phyloP scores from a whole-genome alignment of 2,888 invertebrate species.

The Ariolimax columbianus region DNA sequence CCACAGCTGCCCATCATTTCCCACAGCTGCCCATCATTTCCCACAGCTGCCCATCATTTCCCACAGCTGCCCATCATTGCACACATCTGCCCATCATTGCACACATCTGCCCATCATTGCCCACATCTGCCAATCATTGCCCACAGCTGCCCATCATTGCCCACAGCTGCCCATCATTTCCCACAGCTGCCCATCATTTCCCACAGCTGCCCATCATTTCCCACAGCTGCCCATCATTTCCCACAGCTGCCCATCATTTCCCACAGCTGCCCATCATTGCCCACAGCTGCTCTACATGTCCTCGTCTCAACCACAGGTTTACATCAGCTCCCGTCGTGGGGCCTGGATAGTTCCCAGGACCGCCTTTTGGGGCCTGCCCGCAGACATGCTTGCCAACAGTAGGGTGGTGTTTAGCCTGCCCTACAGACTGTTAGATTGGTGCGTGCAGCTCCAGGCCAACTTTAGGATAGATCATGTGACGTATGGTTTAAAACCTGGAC shows the following conservation, averaged over 20 bases:
- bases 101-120: too few species aligned
- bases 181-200: too few species aligned
- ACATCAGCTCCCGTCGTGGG: conserved; percentile 79
- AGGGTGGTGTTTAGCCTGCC: conserved; percentile 71
- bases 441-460: conserved; percentile 74
- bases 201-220: too few species aligned
- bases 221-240: too few species aligned
- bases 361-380: conserved; percentile 78
- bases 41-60: too few species aligned
- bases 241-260: not conserved
- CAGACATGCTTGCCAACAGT: conserved; percentile 76
- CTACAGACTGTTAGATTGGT: conserved; percentile 65
- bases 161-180: too few species aligned
- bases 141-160: too few species aligned
- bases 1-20: too few species aligned
- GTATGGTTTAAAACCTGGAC: conserved; percentile 70
- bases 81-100: too few species aligned
- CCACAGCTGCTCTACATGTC: not conserved
- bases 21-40: too few species aligned
- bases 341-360: conserved; percentile 80
- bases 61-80: too few species aligned
- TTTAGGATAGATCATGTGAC: conserved; percentile 71
- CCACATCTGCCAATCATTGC: too few species aligned
- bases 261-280: not conserved
- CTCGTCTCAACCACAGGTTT: conserved; percentile 68